Base-by-base conservation (phyloP, 2,797 vertebrate species). In the Alfaro cultratus region DNA sequence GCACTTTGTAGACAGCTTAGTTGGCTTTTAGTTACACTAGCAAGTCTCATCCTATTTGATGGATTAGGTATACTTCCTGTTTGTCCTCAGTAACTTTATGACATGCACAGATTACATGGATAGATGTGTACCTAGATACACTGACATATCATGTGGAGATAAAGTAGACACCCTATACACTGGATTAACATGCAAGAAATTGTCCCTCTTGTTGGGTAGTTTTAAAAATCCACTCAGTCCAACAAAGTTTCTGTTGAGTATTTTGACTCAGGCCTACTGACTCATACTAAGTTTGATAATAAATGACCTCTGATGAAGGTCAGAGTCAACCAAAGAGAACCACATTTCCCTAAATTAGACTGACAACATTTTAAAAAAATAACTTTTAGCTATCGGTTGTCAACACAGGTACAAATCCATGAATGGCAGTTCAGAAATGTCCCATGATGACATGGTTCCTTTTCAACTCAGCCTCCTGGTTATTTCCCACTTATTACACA, bases 1-100 rank as follows among this genome's bases (percentile, higher is more conserved):
- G 29, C 85, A 76, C 84, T 82, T 89, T 85, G 91, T 89, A 91
- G 81, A 91, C 89, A 84, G 83, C 81, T 89, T 90, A 87, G 82
- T 39, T 86, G 83, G 83, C 78, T 82, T 90, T 81, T 80, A 80
- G 79, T 91, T 89, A 85, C 80, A 81, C 76, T 82, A 64, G 62
- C 82, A 87, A 74, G 83, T 87, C 86, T 92, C 89, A 88, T 91
- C 88, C 83, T 81, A 83, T 90, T 89, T 87, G 77, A 77, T 82
- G 87, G 91, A 93, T 92, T 91, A 89, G 78, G 80, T 45, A 80
- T 87, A 71, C 31, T 83, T 75, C 77, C 79, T 85, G 83, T 86
- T 88, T 86, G 76, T 76, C 80, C 80, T 78, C 75, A 85, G 77
- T 81, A 71, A 53, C 60, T 53, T 64, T 29, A 34, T 77, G 34